phyloP scores from a whole-genome alignment of 2,113 vertebrate genomes.

The Dipodomys merriami region DNA sequence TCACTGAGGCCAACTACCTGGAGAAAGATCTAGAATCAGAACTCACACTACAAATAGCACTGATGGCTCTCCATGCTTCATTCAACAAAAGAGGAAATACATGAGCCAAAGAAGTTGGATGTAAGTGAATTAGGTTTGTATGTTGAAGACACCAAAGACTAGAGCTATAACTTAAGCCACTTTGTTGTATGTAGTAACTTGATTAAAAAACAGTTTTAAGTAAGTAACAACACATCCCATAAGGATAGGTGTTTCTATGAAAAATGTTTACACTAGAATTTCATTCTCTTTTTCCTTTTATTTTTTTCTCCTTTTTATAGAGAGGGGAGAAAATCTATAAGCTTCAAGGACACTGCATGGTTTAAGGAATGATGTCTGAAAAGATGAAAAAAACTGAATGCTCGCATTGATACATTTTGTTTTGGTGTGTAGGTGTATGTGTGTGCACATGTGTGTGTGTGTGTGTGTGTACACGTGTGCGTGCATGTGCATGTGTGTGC shows the following conservation, averaged over 20 bases:
- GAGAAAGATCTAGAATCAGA: neutral
- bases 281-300: neutral
- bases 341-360: neutral
- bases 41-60: neutral
- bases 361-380: neutral
- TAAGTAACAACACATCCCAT: neutral
- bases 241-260: neutral
- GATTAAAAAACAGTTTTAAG: neutral
- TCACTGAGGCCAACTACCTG: neutral
- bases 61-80: neutral
- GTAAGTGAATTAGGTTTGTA: neutral
- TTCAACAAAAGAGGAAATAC: neutral
- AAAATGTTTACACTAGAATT: neutral
- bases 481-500: too few relatives aligned
- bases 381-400: neutral
- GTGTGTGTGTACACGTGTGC: too few relatives aligned
- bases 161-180: neutral
- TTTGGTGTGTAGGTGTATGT: too few relatives aligned
- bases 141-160: neutral
- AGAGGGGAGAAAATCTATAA: neutral
- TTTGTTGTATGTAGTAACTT: neutral
- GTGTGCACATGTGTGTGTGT: too few relatives aligned
- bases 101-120: neutral
- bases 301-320: constrained; percentile 9
- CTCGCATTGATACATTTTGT: neutral